A percentile compares a stretch with the other conserved stretches of the same genome.
These are phyloP conservation scores for Tribolium madens DNA, from an alignment of 1,140 invertebrate genomes.

Conservation along the genomic window DNA sequence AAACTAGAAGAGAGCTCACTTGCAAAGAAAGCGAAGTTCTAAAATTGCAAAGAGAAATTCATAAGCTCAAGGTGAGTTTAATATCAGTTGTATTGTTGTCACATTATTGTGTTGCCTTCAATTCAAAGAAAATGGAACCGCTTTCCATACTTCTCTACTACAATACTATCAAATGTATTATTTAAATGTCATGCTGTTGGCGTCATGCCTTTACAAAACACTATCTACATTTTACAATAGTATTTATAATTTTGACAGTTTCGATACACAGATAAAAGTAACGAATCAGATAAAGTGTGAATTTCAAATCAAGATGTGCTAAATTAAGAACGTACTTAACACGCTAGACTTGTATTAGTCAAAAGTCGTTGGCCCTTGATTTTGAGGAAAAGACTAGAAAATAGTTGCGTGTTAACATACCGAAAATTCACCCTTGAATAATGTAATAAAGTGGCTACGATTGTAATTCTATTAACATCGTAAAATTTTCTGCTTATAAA, in stretches of 20 bases:
- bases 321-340: conserved; percentile 2
- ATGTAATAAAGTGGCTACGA: neutral
- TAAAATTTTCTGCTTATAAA: no score
- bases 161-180: conserved; percentile 21
- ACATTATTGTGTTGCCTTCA: conserved; percentile 29
- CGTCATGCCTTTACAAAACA: conserved; percentile 8
- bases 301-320: conserved; percentile 13
- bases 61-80: conserved; percentile 71
- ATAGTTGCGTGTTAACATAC: conserved; percentile 9
- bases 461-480: no score
- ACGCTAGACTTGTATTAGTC: conserved; percentile 14
- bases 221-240: conserved; percentile 12
- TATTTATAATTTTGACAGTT: conserved; percentile 3
- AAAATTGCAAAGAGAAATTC: conserved; percentile 71
- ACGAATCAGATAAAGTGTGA: neutral
- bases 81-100: conserved; percentile 32
- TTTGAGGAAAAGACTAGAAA: conserved; percentile 1
- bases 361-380: conserved; percentile 11
- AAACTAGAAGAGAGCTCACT: conserved; percentile 63
- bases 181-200: conserved; percentile 14
- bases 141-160: no score
- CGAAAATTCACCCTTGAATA: conserved; percentile 5
- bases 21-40: conserved; percentile 66
- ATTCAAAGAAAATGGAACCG: conserved; percentile 38
- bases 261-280: conserved; percentile 8